Percentiles rank a stretch among this genome's conserved stretches.
These are phyloP conservation scores for Eutrigla gurnardus DNA, from an alignment of 2,797 vertebrate genomes.

Conservation along the genomic window DNA sequence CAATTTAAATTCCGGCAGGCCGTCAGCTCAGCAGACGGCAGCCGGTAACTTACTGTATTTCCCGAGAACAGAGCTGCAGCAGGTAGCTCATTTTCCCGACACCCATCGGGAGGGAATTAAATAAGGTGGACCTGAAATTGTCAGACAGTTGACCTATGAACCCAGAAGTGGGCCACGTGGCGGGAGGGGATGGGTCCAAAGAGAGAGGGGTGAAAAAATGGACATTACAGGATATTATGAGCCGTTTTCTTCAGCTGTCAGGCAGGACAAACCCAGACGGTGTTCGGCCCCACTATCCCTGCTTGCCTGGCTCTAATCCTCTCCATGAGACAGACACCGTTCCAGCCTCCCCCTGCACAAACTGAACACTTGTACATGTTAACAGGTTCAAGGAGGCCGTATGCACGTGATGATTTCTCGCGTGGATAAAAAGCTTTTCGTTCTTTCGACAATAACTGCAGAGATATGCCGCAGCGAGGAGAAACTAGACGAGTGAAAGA, in stretches of 20 bases:
- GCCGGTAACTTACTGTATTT: constrained; percentile 49
- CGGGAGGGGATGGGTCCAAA: constrained; percentile 28
- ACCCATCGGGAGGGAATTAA: constrained; percentile 63
- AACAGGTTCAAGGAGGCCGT: constrained; percentile 52
- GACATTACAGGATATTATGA: constrained; percentile 31
- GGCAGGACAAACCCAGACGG: constrained; percentile 56
- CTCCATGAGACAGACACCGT: constrained; percentile 59
- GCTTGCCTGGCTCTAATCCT: constrained; percentile 64
- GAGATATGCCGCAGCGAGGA: constrained; percentile 44
- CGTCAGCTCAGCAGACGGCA: constrained; percentile 37
- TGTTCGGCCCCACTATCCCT: constrained; percentile 61
- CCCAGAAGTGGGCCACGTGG: constrained; percentile 64
- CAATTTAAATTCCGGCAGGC: constrained; percentile 50
- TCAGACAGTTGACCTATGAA: constrained; percentile 76
- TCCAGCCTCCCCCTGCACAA: constrained; percentile 20
- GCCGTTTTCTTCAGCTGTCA: constrained; percentile 50
- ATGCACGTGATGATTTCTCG: constrained; percentile 38
- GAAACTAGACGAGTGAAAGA: constrained; percentile 14
- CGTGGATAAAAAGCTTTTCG: constrained; percentile 31
- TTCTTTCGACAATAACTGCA: constrained; percentile 43
- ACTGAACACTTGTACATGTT: constrained; percentile 42
- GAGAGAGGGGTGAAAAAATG: background rate
- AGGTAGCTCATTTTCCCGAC: constrained; percentile 53
- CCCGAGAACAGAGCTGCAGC: constrained; percentile 40
- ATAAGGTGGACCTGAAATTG: constrained; percentile 65